Evolutionary conservation across 2,888 invertebrate genomes (phyloP).

Genomic region (Notodonta dromedarius): DNA sequence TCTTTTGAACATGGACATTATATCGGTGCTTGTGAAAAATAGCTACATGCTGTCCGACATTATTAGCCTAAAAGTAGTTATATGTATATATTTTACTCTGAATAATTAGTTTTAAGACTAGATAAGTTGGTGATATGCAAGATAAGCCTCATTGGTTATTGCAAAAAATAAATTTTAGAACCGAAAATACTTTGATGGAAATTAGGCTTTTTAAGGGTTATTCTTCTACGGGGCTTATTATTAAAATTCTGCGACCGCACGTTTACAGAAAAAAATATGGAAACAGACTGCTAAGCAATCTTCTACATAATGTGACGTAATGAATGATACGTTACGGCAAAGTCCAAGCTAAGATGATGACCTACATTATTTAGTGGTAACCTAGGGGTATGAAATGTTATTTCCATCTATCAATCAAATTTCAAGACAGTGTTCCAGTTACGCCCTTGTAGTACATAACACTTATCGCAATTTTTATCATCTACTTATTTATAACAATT

Average conservation of each 20-base stretch:
- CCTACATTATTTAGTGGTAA: neutral
- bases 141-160: neutral
- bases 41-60: too few species aligned
- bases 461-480: conserved; percentile 74
- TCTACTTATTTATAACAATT: conserved; percentile 62
- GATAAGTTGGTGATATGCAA: neutral
- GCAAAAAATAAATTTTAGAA: neutral
- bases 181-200: too few species aligned
- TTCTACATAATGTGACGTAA: neutral
- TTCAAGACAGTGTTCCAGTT: conserved; percentile 44
- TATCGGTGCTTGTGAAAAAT: too few species aligned
- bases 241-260: neutral
- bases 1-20: neutral
- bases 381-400: conserved; percentile 10
- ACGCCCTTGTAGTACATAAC: conserved; percentile 63
- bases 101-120: neutral
- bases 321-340: too few species aligned
- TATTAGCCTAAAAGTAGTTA: too few species aligned
- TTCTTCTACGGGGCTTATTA: neutral
- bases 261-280: neutral
- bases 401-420: conserved; percentile 37
- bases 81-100: too few species aligned
- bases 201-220: too few species aligned
- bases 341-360: neutral
- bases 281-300: neutral